Conservation (phyloP, 2,888 invertebrate species). For the Caenorhabditis auriculariae region DNA sequence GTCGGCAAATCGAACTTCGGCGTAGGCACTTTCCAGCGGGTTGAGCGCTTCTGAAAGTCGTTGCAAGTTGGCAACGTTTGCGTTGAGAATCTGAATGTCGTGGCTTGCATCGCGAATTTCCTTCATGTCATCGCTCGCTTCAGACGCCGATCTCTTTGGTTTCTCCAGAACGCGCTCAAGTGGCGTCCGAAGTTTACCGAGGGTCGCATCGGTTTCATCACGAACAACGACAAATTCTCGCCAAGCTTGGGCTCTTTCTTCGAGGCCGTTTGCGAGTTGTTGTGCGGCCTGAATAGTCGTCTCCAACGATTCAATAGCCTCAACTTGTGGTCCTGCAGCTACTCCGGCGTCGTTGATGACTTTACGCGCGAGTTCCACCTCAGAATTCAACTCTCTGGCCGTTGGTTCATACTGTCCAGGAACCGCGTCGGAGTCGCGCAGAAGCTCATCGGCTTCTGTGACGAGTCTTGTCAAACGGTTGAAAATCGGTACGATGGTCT, state of each 20-base stretch:
- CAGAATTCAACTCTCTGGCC: constrained; percentile 16
- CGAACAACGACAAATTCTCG: constrained; percentile 36
- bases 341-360: constrained; percentile 10
- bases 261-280: constrained; percentile 18
- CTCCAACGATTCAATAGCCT: constrained; percentile 5
- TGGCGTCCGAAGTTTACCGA: constrained; percentile 25
- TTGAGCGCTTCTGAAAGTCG: constrained; percentile 36
- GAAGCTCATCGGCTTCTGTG: constrained; percentile 17
- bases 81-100: constrained; percentile 12
- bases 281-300: constrained; percentile 14
- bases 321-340: constrained; percentile 5
- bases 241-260: constrained; percentile 21
- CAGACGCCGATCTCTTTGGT: constrained; percentile 8
- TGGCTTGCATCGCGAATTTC: constrained; percentile 6
- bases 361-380: constrained; percentile 13
- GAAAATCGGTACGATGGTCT: constrained; percentile 10
- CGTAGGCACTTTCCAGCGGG: constrained; percentile 44
- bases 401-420: constrained; percentile 23
- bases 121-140: constrained; percentile 15
- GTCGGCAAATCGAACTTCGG: constrained; percentile 49
- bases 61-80: constrained; percentile 24
- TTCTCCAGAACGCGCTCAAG: constrained; percentile 17
- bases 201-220: constrained; percentile 24
- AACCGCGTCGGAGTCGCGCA: constrained; percentile 25
- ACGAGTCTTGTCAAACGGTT: constrained; percentile 20